Evolutionary conservation across 2,888 invertebrate species (phyloP).

Genomic region (Aporophyla nigra): DNA sequence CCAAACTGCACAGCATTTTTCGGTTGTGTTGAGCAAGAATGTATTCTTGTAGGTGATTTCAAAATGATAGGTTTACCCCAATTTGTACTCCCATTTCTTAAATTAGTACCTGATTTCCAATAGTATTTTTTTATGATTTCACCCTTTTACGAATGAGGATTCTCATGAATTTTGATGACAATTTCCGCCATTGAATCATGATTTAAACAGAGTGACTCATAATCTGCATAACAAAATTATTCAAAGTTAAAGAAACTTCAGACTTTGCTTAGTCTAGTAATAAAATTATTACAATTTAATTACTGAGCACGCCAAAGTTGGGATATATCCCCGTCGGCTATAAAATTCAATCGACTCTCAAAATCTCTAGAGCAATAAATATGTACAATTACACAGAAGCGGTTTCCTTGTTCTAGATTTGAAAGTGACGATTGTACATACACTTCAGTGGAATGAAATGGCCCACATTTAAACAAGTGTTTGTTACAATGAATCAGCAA

Average conservation of each 20-base stretch:
- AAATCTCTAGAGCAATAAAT: constrained; percentile 32
- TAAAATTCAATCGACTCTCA: constrained; percentile 36
- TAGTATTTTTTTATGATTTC: constrained; percentile 7
- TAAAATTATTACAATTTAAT: constrained; percentile 48
- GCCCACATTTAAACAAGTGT: constrained; percentile 47
- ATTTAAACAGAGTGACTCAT: constrained; percentile 25
- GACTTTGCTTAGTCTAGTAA: constrained; percentile 31
- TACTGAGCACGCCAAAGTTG: constrained; percentile 32
- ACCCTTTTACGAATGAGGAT: background rate
- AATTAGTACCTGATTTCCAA: too few relatives aligned
- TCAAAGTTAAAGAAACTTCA: constrained; percentile 42
- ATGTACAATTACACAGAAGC: constrained; percentile 28
- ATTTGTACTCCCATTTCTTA: background rate
- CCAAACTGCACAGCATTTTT: background rate
- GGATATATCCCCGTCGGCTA: background rate
- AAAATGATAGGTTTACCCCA: background rate
- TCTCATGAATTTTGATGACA: constrained; percentile 27
- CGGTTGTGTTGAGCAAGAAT: background rate
- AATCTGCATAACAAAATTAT: constrained; percentile 31
- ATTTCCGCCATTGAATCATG: constrained; percentile 15
- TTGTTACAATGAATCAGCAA: constrained; percentile 47
- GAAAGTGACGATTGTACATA: constrained; percentile 38
- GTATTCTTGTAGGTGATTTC: background rate
- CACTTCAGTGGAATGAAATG: constrained; percentile 39
- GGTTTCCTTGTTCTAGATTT: constrained; percentile 48